Percentiles rank a stretch among this genome's conserved stretches.
phyloP scores from a whole-genome alignment of 2,797 vertebrate species.

The Sebastes cheni region DNA sequence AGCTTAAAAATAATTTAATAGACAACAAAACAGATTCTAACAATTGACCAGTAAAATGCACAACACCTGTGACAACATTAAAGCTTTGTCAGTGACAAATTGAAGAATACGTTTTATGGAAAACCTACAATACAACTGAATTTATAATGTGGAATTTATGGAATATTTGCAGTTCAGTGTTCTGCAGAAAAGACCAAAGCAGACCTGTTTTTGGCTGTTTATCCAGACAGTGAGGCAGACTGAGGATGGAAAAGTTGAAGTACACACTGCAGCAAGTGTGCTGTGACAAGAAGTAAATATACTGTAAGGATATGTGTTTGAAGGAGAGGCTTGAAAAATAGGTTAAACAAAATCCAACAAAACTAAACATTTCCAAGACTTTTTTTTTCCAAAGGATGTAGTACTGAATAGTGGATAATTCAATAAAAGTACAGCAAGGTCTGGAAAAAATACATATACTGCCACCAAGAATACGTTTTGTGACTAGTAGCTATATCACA shows the following conservation, averaged over 20 bases:
- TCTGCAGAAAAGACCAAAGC: not conserved
- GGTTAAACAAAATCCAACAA: not conserved
- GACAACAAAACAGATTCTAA: not conserved
- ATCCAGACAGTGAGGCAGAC: conserved; percentile 27
- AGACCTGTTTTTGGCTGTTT: conserved; percentile 11
- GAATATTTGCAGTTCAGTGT: not conserved
- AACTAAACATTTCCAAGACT: not conserved
- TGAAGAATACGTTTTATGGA: not conserved
- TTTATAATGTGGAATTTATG: not conserved
- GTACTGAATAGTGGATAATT: not conserved
- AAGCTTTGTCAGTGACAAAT: not conserved
- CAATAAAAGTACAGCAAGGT: not conserved
- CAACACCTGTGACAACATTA: too few species aligned
- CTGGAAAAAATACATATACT: not conserved
- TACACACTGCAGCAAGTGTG: not conserved
- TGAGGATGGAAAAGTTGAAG: conserved; percentile 25
- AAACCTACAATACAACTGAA: not conserved
- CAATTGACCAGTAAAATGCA: not conserved
- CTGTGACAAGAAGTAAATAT: conserved; percentile 3
- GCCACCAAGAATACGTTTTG: not conserved
- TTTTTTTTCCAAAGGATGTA: not conserved
- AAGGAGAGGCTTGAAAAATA: not conserved
- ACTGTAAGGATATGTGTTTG: not conserved
- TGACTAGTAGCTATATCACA: not conserved
- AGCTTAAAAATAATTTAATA: not conserved